Evolutionary conservation across 1,140 invertebrate genomes (phyloP).

Genomic region (Drosophila gunungcola): DNA sequence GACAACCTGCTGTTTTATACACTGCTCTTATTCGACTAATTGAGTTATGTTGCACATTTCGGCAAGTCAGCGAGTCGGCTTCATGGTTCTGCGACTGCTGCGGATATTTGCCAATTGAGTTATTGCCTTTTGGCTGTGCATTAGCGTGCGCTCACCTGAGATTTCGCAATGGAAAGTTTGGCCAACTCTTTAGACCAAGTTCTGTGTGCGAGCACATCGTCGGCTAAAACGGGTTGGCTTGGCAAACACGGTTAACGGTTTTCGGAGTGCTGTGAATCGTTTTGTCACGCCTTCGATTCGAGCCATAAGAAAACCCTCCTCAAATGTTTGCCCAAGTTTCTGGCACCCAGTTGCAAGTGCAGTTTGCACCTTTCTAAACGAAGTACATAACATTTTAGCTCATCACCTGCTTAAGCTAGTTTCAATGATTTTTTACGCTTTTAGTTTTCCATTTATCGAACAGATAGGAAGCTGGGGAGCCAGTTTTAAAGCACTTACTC

Average conservation of each 20-base stretch:
- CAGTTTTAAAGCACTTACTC: slow-evolving; percentile 23
- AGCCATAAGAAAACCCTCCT: slow-evolving; percentile 17
- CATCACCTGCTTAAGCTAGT: slow-evolving; percentile 15
- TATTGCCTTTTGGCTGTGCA: slow-evolving; percentile 51
- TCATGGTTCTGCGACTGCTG: slow-evolving; percentile 64
- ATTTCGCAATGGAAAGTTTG: slow-evolving; percentile 49
- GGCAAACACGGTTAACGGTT: slow-evolving; percentile 30
- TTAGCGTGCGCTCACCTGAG: slow-evolving; percentile 24
- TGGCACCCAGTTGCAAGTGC: slow-evolving; percentile 11
- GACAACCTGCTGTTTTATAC: slow-evolving; percentile 53
- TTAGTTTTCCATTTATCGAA: slow-evolving; percentile 19
- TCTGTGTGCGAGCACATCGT: slow-evolving; percentile 10
- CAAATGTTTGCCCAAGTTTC: slow-evolving; percentile 26
- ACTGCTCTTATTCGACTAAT: slow-evolving; percentile 57
- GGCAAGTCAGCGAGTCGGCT: slow-evolving; percentile 46
- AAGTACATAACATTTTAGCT: slow-evolving; percentile 14
- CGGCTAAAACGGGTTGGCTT: slow-evolving; percentile 38
- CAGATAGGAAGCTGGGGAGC: slow-evolving; percentile 5
- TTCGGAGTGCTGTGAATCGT: slow-evolving; percentile 30
- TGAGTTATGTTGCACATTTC: slow-evolving; percentile 79
- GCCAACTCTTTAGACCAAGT: slow-evolving; percentile 44
- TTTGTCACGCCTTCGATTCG: slow-evolving; percentile 32
- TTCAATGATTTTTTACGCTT: slow-evolving; percentile 29
- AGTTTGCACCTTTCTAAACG: slow-evolving; percentile 6
- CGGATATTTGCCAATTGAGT: slow-evolving; percentile 74